phyloP scores from a whole-genome alignment of 1,140 invertebrate genomes.

The Lasioglossum albipes region DNA sequence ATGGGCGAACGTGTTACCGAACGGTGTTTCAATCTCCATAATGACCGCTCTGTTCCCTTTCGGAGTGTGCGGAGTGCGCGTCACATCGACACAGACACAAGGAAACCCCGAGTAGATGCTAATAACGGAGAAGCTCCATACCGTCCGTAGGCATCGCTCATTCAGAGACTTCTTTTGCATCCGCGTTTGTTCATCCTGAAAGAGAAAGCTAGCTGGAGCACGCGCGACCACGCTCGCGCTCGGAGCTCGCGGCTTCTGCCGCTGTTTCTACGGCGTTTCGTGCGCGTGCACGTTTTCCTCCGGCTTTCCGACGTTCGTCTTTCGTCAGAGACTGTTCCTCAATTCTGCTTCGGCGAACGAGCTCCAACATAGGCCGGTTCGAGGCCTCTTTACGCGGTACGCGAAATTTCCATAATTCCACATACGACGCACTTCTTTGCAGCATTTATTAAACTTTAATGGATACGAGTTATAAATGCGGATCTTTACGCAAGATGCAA shows the following conservation, averaged over 20 bases:
- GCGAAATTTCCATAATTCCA: too few species aligned
- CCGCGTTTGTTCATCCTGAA: conserved; percentile 63
- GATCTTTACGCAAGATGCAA: too few species aligned
- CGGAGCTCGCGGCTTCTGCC: not conserved
- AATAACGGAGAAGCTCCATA: conserved; percentile 72
- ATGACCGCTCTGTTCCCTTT: conserved; percentile 68
- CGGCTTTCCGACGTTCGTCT: conserved; percentile 2
- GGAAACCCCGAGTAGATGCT: conserved; percentile 69
- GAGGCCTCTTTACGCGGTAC: too few species aligned
- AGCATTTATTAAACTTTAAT: too few species aligned
- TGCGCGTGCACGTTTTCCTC: not conserved
- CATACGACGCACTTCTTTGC: too few species aligned
- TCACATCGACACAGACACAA: conserved; percentile 34
- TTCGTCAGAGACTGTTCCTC: too few species aligned
- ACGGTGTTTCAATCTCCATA: conserved; percentile 74
- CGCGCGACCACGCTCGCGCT: not conserved
- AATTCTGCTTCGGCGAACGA: too few species aligned
- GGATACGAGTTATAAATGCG: too few species aligned
- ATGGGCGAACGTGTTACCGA: conserved; percentile 60
- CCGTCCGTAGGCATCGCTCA: conserved; percentile 65
- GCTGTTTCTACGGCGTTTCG: not conserved
- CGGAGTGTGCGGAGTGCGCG: conserved; percentile 33
- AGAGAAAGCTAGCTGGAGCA: conserved; percentile 21
- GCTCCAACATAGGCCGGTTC: too few species aligned
- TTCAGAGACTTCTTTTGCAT: conserved; percentile 71